phyloP scores from a whole-genome alignment of 2,113 vertebrate species.

The Tetrax tetrax region DNA sequence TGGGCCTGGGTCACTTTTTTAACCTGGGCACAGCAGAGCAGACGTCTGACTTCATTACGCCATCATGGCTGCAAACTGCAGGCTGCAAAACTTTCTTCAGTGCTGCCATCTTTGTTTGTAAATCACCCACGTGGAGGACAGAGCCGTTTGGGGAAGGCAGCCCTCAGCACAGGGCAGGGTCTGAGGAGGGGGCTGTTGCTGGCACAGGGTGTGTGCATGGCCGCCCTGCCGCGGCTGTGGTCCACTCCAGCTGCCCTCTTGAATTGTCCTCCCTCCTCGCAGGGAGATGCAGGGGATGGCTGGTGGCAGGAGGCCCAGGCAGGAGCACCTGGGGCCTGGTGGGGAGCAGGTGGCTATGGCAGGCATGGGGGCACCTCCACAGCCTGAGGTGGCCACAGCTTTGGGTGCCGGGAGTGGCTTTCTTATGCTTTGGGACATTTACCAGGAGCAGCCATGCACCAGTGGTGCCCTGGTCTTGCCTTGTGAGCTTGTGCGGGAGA shows the following conservation, averaged over 20 bases:
- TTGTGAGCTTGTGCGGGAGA: accelerated
- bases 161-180: not conserved
- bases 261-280: accelerated
- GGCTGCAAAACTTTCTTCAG: not conserved
- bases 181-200: not conserved
- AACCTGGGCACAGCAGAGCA: not conserved
- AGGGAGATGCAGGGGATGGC: accelerated
- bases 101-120: not conserved
- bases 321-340: not conserved
- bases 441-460: not conserved
- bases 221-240: not conserved
- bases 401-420: not conserved
- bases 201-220: not conserved
- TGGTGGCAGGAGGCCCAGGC: not conserved
- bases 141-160: not conserved
- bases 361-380: not conserved
- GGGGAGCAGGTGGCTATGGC: accelerated
- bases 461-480: not conserved
- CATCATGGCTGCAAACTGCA: not conserved
- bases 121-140: not conserved
- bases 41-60: not conserved
- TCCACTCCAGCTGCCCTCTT: not conserved
- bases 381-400: accelerated
- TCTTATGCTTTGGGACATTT: not conserved
- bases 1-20: not conserved